Evolutionary conservation across 2,888 invertebrate species (phyloP).

Genomic region (Orgyia antiqua): DNA sequence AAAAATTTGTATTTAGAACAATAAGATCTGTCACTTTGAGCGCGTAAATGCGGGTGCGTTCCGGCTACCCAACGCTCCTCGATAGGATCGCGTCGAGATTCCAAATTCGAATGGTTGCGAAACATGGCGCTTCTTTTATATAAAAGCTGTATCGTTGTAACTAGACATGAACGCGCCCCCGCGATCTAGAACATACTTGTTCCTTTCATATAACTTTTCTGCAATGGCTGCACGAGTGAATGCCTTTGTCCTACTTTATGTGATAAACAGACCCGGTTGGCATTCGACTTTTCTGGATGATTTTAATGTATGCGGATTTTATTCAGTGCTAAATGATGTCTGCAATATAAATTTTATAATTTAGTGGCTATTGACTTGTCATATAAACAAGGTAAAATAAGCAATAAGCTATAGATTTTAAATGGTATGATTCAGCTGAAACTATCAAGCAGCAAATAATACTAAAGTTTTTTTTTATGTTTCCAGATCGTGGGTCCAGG

Average conservation of each 20-base stretch:
- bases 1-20: conserved; percentile 30
- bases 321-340: background rate
- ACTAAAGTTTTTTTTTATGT: too few species aligned
- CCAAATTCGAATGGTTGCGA: conserved; percentile 69
- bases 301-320: background rate
- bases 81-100: conserved; percentile 64
- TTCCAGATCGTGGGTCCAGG: too few species aligned
- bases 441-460: too few species aligned
- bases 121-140: conserved; percentile 69
- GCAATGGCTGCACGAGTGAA: conserved; percentile 17
- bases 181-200: conserved; percentile 36
- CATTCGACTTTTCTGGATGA: background rate
- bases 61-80: conserved; percentile 58
- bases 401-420: background rate
- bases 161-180: conserved; percentile 43
- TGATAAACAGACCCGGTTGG: too few species aligned
- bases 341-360: background rate
- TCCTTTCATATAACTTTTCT: conserved; percentile 52
- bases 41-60: conserved; percentile 45
- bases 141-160: conserved; percentile 47
- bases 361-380: background rate
- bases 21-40: conserved; percentile 56
- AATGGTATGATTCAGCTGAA: background rate
- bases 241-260: conserved; percentile 20
- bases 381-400: background rate